phyloP scores from a whole-genome alignment of 2,113 vertebrate species.

The Harpagus bidentatus region DNA sequence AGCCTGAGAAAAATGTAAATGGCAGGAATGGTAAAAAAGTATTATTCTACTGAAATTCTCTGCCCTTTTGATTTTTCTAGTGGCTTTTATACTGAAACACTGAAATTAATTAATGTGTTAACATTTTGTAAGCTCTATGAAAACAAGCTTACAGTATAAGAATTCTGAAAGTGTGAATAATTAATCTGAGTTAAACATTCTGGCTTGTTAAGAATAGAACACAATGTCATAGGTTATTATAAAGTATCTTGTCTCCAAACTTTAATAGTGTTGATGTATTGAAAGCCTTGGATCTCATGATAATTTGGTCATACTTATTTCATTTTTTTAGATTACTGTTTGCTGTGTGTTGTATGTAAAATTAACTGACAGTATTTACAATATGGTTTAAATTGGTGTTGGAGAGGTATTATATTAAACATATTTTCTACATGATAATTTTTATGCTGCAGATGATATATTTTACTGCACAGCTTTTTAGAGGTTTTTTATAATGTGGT shows the following conservation, averaged over 20 bases:
- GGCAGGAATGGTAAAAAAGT: neutral
- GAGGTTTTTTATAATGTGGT: neutral
- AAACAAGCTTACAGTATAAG: neutral
- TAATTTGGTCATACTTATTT: neutral
- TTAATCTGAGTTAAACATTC: neutral
- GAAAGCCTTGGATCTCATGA: neutral
- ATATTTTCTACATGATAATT: neutral
- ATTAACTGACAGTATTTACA: neutral
- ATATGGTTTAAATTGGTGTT: neutral
- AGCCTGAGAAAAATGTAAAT: neutral
- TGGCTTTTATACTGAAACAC: neutral
- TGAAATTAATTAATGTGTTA: slow-evolving; percentile 2
- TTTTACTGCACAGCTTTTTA: neutral
- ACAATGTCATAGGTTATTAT: neutral
- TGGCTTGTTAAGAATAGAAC: neutral
- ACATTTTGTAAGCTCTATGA: neutral
- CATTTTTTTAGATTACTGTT: neutral
- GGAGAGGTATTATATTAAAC: neutral
- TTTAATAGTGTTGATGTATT: neutral
- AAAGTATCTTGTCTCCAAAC: neutral
- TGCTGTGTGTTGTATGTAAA: neutral
- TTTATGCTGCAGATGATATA: neutral
- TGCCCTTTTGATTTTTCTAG: neutral
- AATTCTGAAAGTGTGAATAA: neutral
- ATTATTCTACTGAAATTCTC: neutral